Conservation (phyloP, 2,797 vertebrate species). For the Octomys mimax region DNA sequence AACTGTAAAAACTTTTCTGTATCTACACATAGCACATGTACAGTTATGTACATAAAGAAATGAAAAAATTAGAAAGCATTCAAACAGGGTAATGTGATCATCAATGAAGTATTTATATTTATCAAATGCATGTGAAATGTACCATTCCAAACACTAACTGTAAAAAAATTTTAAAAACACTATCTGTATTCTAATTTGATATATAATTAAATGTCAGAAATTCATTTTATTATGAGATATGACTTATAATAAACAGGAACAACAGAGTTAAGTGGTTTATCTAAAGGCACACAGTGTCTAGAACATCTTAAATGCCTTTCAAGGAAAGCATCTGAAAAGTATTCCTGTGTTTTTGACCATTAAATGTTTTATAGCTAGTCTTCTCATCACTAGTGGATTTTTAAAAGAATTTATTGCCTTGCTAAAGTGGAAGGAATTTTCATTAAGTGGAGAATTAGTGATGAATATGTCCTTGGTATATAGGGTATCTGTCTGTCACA, state of each 20-base stretch:
- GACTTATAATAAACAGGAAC: neutral
- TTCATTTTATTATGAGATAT: neutral
- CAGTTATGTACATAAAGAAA: neutral
- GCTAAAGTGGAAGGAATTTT: neutral
- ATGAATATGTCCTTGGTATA: neutral
- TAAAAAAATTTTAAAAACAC: neutral
- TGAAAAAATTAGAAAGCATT: neutral
- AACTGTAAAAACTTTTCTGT: neutral
- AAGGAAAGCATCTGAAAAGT: neutral
- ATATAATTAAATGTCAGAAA: neutral
- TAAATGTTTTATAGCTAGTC: constrained; percentile 2
- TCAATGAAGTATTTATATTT: neutral
- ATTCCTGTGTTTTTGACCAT: neutral
- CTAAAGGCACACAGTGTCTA: neutral
- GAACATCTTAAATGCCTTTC: neutral
- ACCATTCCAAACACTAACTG: neutral
- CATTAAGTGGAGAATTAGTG: neutral
- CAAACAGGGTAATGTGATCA: neutral
- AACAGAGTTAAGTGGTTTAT: neutral
- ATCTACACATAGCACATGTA: neutral
- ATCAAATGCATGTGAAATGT: neutral
- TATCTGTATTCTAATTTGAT: neutral
- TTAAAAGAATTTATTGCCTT: neutral
- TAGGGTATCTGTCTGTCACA: neutral
- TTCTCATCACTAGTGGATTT: constrained; percentile 11